Base-by-base conservation (phyloP, 1,140 invertebrate species). In the Danaus plexippus region DNA sequence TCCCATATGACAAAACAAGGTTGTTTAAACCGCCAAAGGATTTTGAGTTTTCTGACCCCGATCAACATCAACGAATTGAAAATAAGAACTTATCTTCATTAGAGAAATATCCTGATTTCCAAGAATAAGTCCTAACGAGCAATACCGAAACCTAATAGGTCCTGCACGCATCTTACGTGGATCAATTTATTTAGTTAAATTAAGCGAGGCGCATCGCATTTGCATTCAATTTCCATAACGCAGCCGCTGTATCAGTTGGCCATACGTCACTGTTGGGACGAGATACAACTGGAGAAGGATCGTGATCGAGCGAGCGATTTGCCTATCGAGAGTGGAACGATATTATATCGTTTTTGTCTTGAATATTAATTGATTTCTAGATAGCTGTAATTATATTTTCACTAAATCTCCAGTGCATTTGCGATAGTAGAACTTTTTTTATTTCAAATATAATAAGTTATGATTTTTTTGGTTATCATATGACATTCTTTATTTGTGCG, bases 141-240 rank as follows among this genome's bases (percentile, higher is more conserved):
- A 73, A 73, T 77, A 80, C 80, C 73, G 76, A 76, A 72, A 79
- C 74, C 67, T 72, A 77, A 69, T 74, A 77, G 65, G 65, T 61
- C 53, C 60, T 61, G 63, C 69, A 67, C 67, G 69, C 71, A 71
- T 68, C 64, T 67, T 68, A 67, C 64, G 54, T 65, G 68, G 64
- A 77, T 77, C 76, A 71, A 82, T 85, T 80, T 82, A 84, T 87
- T 86, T 86, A 77, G 73, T 77, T 85, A 82, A 84, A 85, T 80
- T 83, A 85, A 82, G 73, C 75, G 76, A 71, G 67, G 67, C 63
- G 68, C 67, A 76, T 69, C 70, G 62, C 72, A 87, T 87, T 87
- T 87, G 85, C 85, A 87, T 87, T 75, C 72, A 69, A 87, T 87
- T 87, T 85, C 80, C 85, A 87, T 87, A 87, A 78, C 73, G 73